phyloP scores from a whole-genome alignment of 2,888 invertebrate genomes.

The Drosophila nr. perissopoda region DNA sequence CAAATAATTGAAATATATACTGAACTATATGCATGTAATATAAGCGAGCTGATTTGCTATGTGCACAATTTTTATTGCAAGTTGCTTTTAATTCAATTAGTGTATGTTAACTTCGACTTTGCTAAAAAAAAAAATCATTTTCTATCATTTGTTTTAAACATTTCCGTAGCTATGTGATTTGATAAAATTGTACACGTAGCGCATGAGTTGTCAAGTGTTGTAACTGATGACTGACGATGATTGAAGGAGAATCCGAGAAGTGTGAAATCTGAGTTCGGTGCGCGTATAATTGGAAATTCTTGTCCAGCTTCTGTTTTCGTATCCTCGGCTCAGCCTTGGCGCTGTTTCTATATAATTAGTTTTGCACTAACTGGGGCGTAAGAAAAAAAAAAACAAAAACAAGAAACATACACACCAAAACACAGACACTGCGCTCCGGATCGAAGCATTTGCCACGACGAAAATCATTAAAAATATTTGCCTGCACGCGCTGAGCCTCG shows the following conservation, averaged over 20 bases:
- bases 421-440: conserved; percentile 44
- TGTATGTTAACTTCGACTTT: conserved; percentile 4
- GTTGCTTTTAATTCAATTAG: neutral
- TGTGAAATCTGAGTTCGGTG: conserved; percentile 30
- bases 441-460: conserved; percentile 59
- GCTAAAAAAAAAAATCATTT: no score
- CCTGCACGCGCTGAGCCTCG: conserved; percentile 76
- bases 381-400: conserved; percentile 33
- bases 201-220: conserved; percentile 44
- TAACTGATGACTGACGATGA: conserved; percentile 41
- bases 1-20: neutral
- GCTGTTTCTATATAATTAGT: conserved; percentile 67
- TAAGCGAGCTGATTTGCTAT: neutral
- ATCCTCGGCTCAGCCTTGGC: conserved; percentile 17
- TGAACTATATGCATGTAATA: neutral
- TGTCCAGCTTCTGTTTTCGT: conserved; percentile 44
- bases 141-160: conserved; percentile 10
- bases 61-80: neutral
- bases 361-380: conserved; percentile 78
- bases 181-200: conserved; percentile 48
- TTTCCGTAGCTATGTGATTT: conserved; percentile 35
- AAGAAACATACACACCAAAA: conserved; percentile 28
- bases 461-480: conserved; percentile 80
- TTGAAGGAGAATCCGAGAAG: conserved; percentile 13
- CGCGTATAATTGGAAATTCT: conserved; percentile 54